Conservation (phyloP, 92 coral and sea anemone species). For the Bergia puertoricense region DNA sequence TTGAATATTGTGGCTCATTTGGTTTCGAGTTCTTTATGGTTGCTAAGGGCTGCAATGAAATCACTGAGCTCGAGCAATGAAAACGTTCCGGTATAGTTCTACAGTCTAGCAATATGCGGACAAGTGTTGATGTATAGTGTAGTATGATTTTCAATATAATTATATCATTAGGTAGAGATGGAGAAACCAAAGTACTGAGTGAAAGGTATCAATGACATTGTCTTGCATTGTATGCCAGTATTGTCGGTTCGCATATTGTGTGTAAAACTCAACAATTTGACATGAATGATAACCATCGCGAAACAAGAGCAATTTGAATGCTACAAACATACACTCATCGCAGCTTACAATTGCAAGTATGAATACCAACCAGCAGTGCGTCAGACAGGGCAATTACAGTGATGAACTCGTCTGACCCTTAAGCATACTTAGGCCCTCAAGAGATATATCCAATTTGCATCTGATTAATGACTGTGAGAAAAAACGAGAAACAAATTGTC, state of each 20-base stretch:
- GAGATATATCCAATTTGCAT: conserved; percentile 14
- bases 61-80: not conserved
- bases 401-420: conserved; percentile 6
- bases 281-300: not conserved
- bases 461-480: conserved; percentile 25
- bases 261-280: not conserved
- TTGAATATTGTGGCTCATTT: not conserved
- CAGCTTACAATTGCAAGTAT: not conserved
- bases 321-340: not conserved
- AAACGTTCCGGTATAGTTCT: too few species aligned
- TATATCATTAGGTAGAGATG: not conserved
- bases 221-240: not conserved
- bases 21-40: too few species aligned
- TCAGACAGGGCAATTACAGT: not conserved
- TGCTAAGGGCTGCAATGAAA: too few species aligned
- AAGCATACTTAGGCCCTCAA: not conserved
- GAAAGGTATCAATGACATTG: conserved; percentile 1
- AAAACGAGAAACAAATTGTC: conserved; percentile 17
- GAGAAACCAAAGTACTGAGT: not conserved
- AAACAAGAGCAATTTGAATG: not conserved
- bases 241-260: not conserved
- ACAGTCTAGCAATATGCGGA: not conserved
- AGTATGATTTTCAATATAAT: not conserved
- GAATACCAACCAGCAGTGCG: not conserved
- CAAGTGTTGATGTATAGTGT: not conserved